Percentiles rank a stretch among this genome's conserved stretches.
Conservation (phyloP, 2,797 vertebrate genomes). For the Dendrocincla tyrannina region DNA sequence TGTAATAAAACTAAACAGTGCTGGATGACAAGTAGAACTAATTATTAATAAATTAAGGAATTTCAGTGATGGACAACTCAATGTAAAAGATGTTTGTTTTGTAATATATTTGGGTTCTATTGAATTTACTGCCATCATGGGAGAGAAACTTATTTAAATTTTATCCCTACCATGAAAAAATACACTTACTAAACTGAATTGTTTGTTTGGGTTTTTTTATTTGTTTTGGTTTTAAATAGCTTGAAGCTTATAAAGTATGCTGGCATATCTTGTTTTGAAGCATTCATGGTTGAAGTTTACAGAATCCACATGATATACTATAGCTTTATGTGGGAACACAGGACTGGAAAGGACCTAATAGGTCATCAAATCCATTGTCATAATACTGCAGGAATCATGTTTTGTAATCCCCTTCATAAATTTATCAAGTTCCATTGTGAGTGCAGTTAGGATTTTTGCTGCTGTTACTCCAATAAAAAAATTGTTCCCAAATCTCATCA, state of each 20-base stretch:
- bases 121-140: neutral
- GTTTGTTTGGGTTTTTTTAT: neutral
- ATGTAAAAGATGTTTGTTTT: conserved; percentile 30
- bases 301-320: neutral
- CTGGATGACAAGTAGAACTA: conserved; percentile 53
- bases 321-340: neutral
- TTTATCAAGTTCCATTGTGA: neutral
- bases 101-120: neutral
- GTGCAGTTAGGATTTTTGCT: neutral
- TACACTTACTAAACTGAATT: neutral
- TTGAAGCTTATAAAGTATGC: neutral
- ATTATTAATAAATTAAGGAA: conserved; percentile 72
- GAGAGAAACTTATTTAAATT: neutral
- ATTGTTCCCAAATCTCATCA: neutral
- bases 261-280: neutral
- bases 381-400: neutral
- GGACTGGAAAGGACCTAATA: neutral
- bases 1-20: conserved; percentile 1
- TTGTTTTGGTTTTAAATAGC: neutral
- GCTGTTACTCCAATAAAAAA: neutral
- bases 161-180: neutral
- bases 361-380: neutral
- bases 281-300: neutral
- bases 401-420: neutral
- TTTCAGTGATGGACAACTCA: conserved; percentile 65